Evolutionary conservation across 2,888 invertebrate species (phyloP).

Genomic region (Ochropleura plecta): DNA sequence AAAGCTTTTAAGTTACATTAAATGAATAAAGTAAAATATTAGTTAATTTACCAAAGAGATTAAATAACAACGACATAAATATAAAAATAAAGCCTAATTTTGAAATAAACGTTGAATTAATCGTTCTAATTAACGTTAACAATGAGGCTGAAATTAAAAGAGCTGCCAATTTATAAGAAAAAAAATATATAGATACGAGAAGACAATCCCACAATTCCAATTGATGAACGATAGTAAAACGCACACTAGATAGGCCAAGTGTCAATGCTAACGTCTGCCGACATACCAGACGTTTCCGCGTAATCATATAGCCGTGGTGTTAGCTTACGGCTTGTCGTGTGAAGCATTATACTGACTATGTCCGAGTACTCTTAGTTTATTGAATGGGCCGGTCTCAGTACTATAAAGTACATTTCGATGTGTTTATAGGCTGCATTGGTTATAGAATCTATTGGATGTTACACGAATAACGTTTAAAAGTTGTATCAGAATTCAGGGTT

Average conservation of each 20-base stretch:
- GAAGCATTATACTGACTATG: constrained; percentile 50
- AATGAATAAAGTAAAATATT: neutral
- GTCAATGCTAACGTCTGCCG: constrained; percentile 58
- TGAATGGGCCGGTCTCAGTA: constrained; percentile 31
- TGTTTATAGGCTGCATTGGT: constrained; percentile 15
- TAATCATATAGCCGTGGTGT: constrained; percentile 61
- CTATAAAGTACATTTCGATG: constrained; percentile 32
- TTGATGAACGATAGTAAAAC: constrained; percentile 38
- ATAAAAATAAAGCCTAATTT: neutral
- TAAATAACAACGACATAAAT: neutral
- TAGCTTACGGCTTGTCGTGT: constrained; percentile 60
- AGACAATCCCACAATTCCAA: constrained; percentile 3
- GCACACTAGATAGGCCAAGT: constrained; percentile 66
- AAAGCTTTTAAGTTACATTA: neutral
- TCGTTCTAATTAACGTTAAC: neutral
- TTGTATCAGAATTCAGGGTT: neutral
- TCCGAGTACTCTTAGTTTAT: constrained; percentile 38
- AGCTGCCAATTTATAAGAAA: neutral
- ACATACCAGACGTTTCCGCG: constrained; percentile 64
- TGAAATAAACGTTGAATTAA: neutral
- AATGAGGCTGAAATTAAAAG: too few relatives aligned
- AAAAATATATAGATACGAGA: neutral
- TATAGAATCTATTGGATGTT: neutral
- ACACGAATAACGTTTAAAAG: neutral
- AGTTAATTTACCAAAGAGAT: neutral